Evolutionary conservation across 2,113 vertebrate species (phyloP), one percentile per base, ranked within the genome.

Genomic region (Machaerirhynchus nigripectus): DNA sequence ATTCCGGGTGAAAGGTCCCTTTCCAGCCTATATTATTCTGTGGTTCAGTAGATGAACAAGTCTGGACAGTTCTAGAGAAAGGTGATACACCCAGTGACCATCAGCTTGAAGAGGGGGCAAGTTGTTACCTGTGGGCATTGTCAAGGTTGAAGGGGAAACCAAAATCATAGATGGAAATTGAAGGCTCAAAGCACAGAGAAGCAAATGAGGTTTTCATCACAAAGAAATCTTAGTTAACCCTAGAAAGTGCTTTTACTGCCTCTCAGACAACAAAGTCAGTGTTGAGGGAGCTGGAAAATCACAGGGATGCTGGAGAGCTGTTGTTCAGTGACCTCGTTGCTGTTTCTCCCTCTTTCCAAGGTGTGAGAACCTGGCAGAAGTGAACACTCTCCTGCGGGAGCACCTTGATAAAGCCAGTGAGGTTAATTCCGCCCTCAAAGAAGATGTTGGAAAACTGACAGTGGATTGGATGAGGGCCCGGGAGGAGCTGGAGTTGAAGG

Each of bases 401-500:
- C 98, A 99, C 49, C 97, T 99, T 27, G 73, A 96, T 96, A 98
- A 98, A 97, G 98, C 98, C 53, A 97, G 97, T 42, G 96, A 98
- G 78, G 95, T 97, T 37, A 99, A 99, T 95, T 97, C 96, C 14
- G 96, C 95, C 4, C 98, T 99, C 69, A 98, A 56, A 76, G 98
- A 98, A 71, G 98, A 99, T 75, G 60, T 99, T 57, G 96, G 96
- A 63, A 99, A 99, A 74, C 94, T 99, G 94, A 99, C 97, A 1
- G 96, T 95, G 17, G 99, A 99, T 97, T 99, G 99, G 99, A 98
- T 97, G 53, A 98, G 77, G 90, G 98, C 99, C 14, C 96, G 97
- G 61, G 97, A 98, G 60, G 98, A 99, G 96, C 97, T 98, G 60
- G 96, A 98, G 77, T 93, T 96, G 68, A 98, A 97, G 89, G 98